A percentile compares a stretch with the other conserved stretches of the same genome.
These are phyloP conservation scores for Cyclophora punctaria DNA, from an alignment of 2,888 invertebrate species.

Conservation along the genomic window DNA sequence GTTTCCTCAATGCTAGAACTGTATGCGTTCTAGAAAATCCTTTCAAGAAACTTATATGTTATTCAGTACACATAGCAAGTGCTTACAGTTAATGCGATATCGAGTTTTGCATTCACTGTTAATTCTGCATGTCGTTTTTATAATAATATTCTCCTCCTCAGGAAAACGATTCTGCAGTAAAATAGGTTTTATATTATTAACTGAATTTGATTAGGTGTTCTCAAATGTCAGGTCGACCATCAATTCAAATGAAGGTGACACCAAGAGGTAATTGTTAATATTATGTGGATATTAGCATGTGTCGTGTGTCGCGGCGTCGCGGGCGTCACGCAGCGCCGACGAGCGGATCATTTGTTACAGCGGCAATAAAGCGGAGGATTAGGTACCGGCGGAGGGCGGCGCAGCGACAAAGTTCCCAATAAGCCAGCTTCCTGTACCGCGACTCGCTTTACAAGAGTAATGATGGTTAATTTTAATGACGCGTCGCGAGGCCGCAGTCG, in stretches of 20 bases:
- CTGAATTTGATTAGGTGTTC: too few species aligned
- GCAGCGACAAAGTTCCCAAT: conserved; percentile 61
- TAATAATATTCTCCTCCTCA: too few species aligned
- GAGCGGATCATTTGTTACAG: conserved; percentile 57
- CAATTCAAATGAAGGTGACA: not conserved
- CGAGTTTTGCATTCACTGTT: too few species aligned
- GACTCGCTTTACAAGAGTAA: conserved; percentile 69
- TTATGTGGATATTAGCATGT: conserved; percentile 20
- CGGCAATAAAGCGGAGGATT: conserved; percentile 63
- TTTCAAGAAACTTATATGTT: conserved; percentile 13
- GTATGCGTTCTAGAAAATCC: conserved; percentile 28
- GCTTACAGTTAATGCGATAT: not conserved
- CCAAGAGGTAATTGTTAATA: conserved; percentile 12
- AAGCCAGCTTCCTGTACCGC: conserved; percentile 57
- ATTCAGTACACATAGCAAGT: conserved; percentile 6
- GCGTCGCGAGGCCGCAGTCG: conserved; percentile 50
- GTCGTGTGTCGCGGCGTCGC: conserved; percentile 12
- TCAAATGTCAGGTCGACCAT: not conserved
- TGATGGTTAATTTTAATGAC: conserved; percentile 75
- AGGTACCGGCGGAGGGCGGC: conserved; percentile 50
- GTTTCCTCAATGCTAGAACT: conserved; percentile 39
- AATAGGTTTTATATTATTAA: too few species aligned
- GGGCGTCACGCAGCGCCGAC: conserved; percentile 29
- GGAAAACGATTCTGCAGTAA: too few species aligned
- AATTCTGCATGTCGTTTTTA: not conserved